Evolutionary conservation across 2,113 vertebrate species (phyloP).

Genomic region (Galemys pyrenaicus): DNA sequence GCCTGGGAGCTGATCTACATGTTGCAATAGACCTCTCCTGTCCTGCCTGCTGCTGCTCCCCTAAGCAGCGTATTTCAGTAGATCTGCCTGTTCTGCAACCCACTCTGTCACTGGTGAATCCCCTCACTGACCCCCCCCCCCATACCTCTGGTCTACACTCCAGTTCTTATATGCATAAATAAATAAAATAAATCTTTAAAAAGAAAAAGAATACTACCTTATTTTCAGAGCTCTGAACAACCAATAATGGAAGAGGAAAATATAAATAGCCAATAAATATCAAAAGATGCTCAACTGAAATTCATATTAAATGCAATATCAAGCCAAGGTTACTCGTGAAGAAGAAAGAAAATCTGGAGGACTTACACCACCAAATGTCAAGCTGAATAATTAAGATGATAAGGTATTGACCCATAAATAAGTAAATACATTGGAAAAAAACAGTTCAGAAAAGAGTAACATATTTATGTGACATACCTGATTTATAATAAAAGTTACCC

Average conservation of each 20-base stretch:
- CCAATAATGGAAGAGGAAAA: neutral
- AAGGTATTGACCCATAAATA: neutral
- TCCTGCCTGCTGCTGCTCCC: too few relatives aligned
- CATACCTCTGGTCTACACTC: too few relatives aligned
- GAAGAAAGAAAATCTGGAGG: slow-evolving; percentile 14
- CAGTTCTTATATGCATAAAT: too few relatives aligned
- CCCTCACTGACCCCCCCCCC: too few relatives aligned
- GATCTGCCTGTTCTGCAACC: too few relatives aligned
- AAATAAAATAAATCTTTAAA: too few relatives aligned
- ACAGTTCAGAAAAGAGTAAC: slow-evolving; percentile 4
- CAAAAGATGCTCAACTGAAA: slow-evolving; percentile 23
- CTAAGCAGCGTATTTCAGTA: too few relatives aligned
- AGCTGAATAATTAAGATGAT: neutral
- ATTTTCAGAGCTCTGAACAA: neutral
- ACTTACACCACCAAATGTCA: neutral
- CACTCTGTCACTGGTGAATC: too few relatives aligned
- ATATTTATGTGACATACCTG: neutral
- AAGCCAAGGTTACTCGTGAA: neutral
- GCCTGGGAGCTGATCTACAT: too few relatives aligned
- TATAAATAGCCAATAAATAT: neutral
- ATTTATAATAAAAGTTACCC: neutral
- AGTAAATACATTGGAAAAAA: neutral
- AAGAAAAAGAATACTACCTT: neutral
- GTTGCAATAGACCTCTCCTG: too few relatives aligned
- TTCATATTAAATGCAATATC: neutral